phyloP scores from a whole-genome alignment of 2,888 invertebrate species.

The Diarsia brunnea region DNA sequence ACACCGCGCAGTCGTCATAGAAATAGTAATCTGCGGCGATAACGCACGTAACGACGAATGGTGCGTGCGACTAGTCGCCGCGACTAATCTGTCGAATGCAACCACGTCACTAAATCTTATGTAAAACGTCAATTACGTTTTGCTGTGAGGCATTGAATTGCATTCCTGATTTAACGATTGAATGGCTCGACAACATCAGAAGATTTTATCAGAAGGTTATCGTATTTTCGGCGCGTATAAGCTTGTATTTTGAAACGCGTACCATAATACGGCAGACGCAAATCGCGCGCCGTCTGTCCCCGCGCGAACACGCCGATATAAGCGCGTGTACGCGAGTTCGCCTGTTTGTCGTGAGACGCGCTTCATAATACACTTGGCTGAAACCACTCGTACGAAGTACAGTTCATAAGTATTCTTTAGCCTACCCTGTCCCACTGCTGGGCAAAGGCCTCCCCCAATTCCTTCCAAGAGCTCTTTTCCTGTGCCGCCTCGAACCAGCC shows the following conservation, averaged over 20 bases:
- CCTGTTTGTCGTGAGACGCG: no score
- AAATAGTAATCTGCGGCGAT: constrained; percentile 45
- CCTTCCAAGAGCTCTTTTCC: no score
- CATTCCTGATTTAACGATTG: constrained; percentile 22
- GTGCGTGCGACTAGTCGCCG: constrained; percentile 32
- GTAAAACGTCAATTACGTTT: constrained; percentile 12
- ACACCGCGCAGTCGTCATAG: constrained; percentile 39
- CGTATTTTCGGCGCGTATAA: background rate
- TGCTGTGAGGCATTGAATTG: background rate
- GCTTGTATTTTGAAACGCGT: background rate
- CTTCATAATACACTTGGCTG: no score
- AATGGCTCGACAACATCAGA: no score
- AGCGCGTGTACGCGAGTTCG: background rate
- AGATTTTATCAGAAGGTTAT: no score
- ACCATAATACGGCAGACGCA: background rate
- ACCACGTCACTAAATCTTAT: constrained; percentile 17
- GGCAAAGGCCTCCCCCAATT: no score
- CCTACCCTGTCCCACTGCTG: no score
- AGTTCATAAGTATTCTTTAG: no score
- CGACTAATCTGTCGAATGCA: constrained; percentile 12
- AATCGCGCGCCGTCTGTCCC: background rate
- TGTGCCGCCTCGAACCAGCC: no score
- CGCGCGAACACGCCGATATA: background rate
- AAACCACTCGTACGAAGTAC: background rate
- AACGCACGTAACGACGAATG: constrained; percentile 16